These are phyloP conservation scores for Gastrophryne carolinensis DNA, from an alignment of 2,797 vertebrate species.

Conservation along the genomic window DNA sequence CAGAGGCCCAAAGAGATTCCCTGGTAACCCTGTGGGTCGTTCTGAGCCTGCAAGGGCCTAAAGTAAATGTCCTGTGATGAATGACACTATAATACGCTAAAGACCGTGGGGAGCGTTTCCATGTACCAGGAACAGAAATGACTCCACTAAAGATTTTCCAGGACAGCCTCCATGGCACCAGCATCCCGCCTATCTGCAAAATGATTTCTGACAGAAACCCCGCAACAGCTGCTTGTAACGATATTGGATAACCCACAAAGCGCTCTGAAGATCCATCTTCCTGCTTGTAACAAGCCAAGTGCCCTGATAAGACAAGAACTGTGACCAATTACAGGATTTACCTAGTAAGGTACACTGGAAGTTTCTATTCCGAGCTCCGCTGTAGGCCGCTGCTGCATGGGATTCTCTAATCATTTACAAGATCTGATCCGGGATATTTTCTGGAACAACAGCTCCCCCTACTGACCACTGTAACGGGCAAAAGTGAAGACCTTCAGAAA, in stretches of 20 bases:
- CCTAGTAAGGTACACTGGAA: slow-evolving; percentile 32
- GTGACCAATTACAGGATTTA: slow-evolving; percentile 36
- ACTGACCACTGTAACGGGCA: too few species aligned
- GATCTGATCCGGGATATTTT: neutral
- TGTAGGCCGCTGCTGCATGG: neutral
- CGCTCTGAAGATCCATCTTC: slow-evolving; percentile 21
- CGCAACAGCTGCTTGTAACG: slow-evolving; percentile 5
- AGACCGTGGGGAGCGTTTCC: too few species aligned
- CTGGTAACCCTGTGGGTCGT: too few species aligned
- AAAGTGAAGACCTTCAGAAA: too few species aligned
- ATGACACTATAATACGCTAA: too few species aligned
- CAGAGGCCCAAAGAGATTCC: too few species aligned
- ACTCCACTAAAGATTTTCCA: neutral
- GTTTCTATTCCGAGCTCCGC: neutral
- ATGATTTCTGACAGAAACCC: slow-evolving; percentile 20
- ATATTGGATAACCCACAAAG: slow-evolving; percentile 11
- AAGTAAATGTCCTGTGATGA: too few species aligned
- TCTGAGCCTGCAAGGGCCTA: too few species aligned
- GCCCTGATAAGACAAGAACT: slow-evolving; percentile 36
- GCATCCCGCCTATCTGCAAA: neutral
- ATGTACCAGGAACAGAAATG: neutral
- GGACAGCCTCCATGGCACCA: neutral
- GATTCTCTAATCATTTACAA: neutral
- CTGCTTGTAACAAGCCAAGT: slow-evolving; percentile 28
- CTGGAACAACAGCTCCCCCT: slow-evolving; percentile 26